phyloP scores from a whole-genome alignment of 2,797 vertebrate genomes.

The Paguma larvata region DNA sequence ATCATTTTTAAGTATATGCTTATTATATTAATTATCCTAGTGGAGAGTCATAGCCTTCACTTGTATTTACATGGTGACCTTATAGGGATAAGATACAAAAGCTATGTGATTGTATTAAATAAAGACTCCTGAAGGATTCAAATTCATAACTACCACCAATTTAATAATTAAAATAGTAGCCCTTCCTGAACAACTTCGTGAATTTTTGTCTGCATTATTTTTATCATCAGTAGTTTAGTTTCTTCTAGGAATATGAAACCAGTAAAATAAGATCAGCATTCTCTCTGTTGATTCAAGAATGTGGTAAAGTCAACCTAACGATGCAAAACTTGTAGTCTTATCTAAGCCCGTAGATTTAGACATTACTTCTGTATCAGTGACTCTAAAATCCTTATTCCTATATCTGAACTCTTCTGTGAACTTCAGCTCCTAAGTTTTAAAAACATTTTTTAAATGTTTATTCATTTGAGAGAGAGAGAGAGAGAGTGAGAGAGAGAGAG shows the following conservation, averaged over 20 bases:
- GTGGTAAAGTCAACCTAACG: neutral
- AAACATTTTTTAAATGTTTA: no score
- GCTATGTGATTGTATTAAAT: neutral
- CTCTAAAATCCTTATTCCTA: neutral
- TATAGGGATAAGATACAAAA: constrained; percentile 1
- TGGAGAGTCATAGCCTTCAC: constrained; percentile 2
- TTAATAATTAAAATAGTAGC: constrained; percentile 43
- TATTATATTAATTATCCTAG: constrained; percentile 59
- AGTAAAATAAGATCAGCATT: constrained; percentile 2
- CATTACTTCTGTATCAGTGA: neutral
- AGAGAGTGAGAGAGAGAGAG: no score
- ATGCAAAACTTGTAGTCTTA: neutral
- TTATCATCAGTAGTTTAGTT: neutral
- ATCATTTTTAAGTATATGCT: constrained; percentile 40
- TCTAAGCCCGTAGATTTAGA: neutral
- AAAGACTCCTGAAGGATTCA: neutral
- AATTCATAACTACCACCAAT: neutral
- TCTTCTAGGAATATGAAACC: neutral
- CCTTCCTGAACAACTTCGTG: neutral
- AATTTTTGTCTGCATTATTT: neutral
- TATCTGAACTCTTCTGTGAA: neutral
- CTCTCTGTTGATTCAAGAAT: neutral
- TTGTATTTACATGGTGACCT: constrained; percentile 40
- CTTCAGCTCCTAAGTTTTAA: neutral
- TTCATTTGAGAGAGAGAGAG: no score